Evolutionary conservation across 2,888 invertebrate genomes (phyloP), one percentile per base, ranked within the genome.

Genomic region (Dichetophora obliterata): DNA sequence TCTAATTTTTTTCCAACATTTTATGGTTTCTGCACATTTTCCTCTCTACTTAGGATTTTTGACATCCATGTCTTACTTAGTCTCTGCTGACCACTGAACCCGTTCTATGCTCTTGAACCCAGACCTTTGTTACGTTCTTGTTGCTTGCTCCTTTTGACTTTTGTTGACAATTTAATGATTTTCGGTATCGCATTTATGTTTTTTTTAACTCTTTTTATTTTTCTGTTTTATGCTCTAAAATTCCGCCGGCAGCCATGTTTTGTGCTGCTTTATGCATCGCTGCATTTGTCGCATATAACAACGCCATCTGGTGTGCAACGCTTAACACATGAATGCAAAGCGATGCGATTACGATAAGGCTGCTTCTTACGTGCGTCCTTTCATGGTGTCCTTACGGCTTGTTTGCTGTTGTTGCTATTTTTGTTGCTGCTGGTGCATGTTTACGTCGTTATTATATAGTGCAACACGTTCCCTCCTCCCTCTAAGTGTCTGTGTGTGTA

Each of bases 321-420:
- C 54, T 70, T 70, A 70, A 70, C 70, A 70, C 48, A 70, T 70
- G 70, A 70, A 70, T 34, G 70, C 70, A 31, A 70, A 11, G 70
- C 19, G 54, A 34, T 54, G 22, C 34, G 59, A 59, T 59, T 27
- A 27, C 59, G 22, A 43, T 59, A 27, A 22, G 27, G 59, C 27
- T 59, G 22, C n/a, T 59, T 24, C 59, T 43, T 43, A 43, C 43
- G 43, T 59, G n/a, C 14, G 31, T 59, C 59, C 37, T 43, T 34
- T 43, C 43, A n/a, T 54, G 31, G 70, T 27, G n/a, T 70, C 34
- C 70, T 57, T 54, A 31, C n/a, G 31, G 63, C 63, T 65, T 34
- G 70, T 14, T 50, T 54, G 9, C 34, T 54, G 48, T 27, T 24
- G 50, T 27, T 19, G 68, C 8, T 50, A 22, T 50, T 27, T n/a